Evolutionary conservation across 2,113 vertebrate species (phyloP), one percentile per base, ranked within the genome.

Genomic region (Aepyceros melampus): DNA sequence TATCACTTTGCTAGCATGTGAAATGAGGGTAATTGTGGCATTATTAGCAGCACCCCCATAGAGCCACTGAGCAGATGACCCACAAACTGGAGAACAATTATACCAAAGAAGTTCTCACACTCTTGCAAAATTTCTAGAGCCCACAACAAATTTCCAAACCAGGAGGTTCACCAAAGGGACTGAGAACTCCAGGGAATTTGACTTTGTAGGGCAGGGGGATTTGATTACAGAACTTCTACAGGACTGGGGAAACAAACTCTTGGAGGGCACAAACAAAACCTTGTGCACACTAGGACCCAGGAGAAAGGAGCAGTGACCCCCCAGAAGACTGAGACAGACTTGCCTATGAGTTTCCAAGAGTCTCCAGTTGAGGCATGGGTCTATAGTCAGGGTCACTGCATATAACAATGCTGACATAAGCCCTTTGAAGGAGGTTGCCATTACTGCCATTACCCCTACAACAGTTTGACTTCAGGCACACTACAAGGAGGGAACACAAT

Each of bases 41-140:
- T 71, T 71, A 71, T 40, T 40, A 71, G 19, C 62, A 67, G 7
- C 33, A n/a, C 17, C 17, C 31, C 3, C 16, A 64, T 4, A 67
- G 7, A n/a, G 33, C 33, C 2, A 0, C n/a, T 71, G 19, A 71
- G 19, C 5, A 40, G 36, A 71, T 71, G n/a, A 40, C 5, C 9
- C 19, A 71, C 10, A 23, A 71, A 40, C n/a, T 71, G 67, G 67
- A 71, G 67, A 40, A 71, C 10, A 40, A 71, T 40, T 71, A 71
- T 71, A 71, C n/a, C n/a, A 71, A 40, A 71, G 67, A 71, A 23
- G n/a, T 71, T 71, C 5, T 23, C n/a, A 0, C n/a, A 23, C 62
- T 71, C 19, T 71, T 71, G n/a, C n/a, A 40, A 40, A 40, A 36
- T 9, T 71, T 40, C 19, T 71, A 40, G n/a, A 71, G 2, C n/a